Evolutionary conservation across 2,888 invertebrate species (phyloP), one percentile per base, ranked within the genome.

Genomic region (Netelia virgata): DNA sequence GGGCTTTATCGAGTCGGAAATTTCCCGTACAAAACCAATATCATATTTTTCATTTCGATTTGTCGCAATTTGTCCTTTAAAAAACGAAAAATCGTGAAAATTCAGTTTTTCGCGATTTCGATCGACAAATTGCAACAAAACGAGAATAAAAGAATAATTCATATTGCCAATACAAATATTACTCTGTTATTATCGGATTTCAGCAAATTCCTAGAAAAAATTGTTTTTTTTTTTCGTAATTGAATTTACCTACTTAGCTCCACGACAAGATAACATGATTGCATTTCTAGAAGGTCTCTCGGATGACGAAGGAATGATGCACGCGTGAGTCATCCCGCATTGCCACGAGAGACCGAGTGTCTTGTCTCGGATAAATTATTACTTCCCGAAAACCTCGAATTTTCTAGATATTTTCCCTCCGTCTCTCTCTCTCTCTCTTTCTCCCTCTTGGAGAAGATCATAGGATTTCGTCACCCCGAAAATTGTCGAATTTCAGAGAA

Each of bases 331-430:
- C 47, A 47, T 2, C 47, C 0, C 1, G 47, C 47, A 47, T 47
- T 14, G 47, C 14, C 3, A 47, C 47, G 47, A 47, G 47, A 47
- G 14, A 14, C 47, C 47, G 47, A 47, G 47, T 14, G 47, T 47
- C 47, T 47, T 14, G 47, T 47, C 47, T 47, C 47, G 10, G 14
- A 47, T 47, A 47, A 47, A 14, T 47, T 47, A 47, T 11, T 69
- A 61, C 47, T 28, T 50, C 43, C 16, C 43, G 47, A 74, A 64
- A 69, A 43, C 61, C 73, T 84, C 72, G 79, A 75, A 74, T 50
- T 36, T 64, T 18, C 8, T 61, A 66, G 41, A 57, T 36, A 43
- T 63, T 66, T 11, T 20, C 75, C 8, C 47, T 36, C 47, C 5
- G 1, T 16, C 63, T 28, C 16, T 16, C 41, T 36, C 18, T 69